Percentiles rank a stretch among this genome's conserved stretches.
phyloP scores from a whole-genome alignment of 1,140 invertebrate species.

The Andricus grossulariae region DNA sequence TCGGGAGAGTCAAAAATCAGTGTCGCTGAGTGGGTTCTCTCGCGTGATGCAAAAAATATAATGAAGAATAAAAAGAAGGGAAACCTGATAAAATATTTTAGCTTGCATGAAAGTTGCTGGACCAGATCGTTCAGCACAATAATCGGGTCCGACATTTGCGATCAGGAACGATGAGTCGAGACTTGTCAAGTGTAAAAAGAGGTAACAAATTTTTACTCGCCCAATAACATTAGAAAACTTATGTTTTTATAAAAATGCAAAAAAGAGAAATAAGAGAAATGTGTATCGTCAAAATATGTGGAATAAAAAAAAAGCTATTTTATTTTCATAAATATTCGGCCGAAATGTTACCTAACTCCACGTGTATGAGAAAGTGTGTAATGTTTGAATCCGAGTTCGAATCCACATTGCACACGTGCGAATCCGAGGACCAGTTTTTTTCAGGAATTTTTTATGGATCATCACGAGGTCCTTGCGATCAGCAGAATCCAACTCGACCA shows the following conservation, averaged over 20 bases:
- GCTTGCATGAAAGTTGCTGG: slow-evolving; percentile 22
- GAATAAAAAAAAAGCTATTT: not conserved
- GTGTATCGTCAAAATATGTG: not conserved
- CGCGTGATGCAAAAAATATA: slow-evolving; percentile 3
- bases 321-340: not conserved
- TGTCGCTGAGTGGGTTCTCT: not conserved
- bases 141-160: slow-evolving; percentile 2
- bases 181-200: slow-evolving; percentile 11
- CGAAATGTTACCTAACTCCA: not conserved
- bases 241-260: not conserved
- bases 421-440: slow-evolving; percentile 26
- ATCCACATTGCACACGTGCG: not conserved
- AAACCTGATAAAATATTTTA: slow-evolving; percentile 25
- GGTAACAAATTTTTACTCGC: not conserved
- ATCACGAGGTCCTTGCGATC: slow-evolving; percentile 29
- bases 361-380: not conserved
- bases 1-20: not conserved
- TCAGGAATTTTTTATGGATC: slow-evolving; percentile 15
- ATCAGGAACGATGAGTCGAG: slow-evolving; percentile 12
- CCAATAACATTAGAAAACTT: not conserved
- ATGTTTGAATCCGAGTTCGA: not conserved
- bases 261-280: not conserved
- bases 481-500: slow-evolving; percentile 19
- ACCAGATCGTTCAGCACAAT: slow-evolving; percentile 15
- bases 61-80: not conserved